These are phyloP conservation scores for Scaptomyza cyrtandrae DNA, from an alignment of 2,888 invertebrate genomes.

Conservation along the genomic window DNA sequence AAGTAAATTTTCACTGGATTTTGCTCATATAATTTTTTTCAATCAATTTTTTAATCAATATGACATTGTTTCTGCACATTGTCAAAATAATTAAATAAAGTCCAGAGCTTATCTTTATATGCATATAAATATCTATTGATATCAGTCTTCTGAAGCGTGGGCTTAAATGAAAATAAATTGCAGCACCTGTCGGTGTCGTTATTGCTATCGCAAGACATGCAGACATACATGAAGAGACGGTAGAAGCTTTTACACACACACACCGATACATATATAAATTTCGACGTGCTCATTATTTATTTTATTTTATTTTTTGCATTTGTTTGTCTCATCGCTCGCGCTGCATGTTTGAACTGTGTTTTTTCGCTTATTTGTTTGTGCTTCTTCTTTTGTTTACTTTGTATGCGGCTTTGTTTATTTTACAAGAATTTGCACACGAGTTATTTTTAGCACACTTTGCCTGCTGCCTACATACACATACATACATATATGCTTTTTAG, in stretches of 20 bases:
- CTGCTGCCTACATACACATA: slow-evolving; percentile 13
- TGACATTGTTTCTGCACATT: slow-evolving; percentile 9
- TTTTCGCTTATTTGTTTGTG: slow-evolving; percentile 30
- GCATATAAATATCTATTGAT: not conserved
- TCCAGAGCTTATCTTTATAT: slow-evolving; percentile 11
- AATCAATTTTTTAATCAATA: slow-evolving; percentile 22
- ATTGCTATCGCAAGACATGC: slow-evolving; percentile 18
- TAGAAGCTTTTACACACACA: not conserved
- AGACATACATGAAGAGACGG: not conserved
- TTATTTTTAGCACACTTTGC: slow-evolving; percentile 58
- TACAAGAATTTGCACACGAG: slow-evolving; percentile 42
- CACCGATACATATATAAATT: not conserved
- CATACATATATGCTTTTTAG: not conserved
- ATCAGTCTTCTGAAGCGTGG: slow-evolving; percentile 26
- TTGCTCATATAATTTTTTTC: too few species aligned
- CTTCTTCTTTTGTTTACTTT: slow-evolving; percentile 25
- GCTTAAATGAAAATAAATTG: slow-evolving; percentile 24
- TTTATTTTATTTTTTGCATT: slow-evolving; percentile 12
- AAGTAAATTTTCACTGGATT: too few species aligned
- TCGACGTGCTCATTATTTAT: slow-evolving; percentile 22
- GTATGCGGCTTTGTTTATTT: slow-evolving; percentile 34
- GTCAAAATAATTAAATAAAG: slow-evolving; percentile 26
- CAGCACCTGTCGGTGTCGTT: slow-evolving; percentile 42
- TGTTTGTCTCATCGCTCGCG: slow-evolving; percentile 22
- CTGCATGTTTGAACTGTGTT: slow-evolving; percentile 47